Evolutionary conservation across 2,797 vertebrate species (phyloP).

Genomic region (Alauda arvensis): DNA sequence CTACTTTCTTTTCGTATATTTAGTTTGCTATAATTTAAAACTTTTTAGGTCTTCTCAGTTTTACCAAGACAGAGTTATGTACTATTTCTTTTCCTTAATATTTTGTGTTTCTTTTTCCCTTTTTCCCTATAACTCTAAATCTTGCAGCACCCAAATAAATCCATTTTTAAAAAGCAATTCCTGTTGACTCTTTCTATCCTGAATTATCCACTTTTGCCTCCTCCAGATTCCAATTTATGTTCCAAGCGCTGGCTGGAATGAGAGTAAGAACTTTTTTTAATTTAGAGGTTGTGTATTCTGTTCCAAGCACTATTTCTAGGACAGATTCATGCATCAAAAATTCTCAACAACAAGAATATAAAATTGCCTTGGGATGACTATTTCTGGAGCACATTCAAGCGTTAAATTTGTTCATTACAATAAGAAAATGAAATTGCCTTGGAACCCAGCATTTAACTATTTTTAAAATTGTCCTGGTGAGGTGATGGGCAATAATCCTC

Average conservation of each 20-base stretch:
- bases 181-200: background rate
- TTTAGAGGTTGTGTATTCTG: constrained; percentile 34
- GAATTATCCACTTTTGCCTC: constrained; percentile 5
- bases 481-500: background rate
- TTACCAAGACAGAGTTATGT: background rate
- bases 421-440: constrained; percentile 56
- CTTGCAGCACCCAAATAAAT: background rate
- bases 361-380: constrained; percentile 53
- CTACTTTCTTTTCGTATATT: background rate
- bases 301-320: constrained; percentile 27
- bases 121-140: background rate
- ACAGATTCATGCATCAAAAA: constrained; percentile 48
- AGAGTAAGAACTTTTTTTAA: constrained; percentile 9
- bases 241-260: constrained; percentile 14
- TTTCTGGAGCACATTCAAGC: constrained; percentile 45
- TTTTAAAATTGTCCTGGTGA: constrained; percentile 33
- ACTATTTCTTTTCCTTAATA: background rate
- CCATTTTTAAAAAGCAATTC: background rate
- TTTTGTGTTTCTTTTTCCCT: background rate
- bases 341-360: constrained; percentile 41
- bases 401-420: constrained; percentile 62
- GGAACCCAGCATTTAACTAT: constrained; percentile 15
- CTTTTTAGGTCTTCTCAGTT: background rate
- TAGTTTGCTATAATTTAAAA: background rate
- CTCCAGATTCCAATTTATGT: constrained; percentile 18